Base-by-base conservation (phyloP, 2,797 vertebrate genomes). In the Anas bahamensis region DNA sequence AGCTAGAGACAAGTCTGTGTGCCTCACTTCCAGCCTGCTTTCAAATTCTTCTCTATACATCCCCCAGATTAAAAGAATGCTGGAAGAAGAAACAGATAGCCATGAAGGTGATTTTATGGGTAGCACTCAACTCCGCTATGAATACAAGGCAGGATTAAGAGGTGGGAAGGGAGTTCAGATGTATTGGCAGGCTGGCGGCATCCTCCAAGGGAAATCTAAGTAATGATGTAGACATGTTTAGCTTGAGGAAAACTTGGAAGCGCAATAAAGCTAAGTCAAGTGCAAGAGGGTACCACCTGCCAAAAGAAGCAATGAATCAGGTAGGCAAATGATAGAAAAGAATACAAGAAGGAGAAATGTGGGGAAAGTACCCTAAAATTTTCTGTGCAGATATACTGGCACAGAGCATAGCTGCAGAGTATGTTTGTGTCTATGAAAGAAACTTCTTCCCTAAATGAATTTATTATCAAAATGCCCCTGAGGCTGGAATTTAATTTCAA, bases 401-500 rank as follows among this genome's bases (percentile, higher is more conserved):
- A 92, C 4, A 0, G 46, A 93, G 16, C 11, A 26, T 33, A 53
- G 68, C 66, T 76, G 85, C 19, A 83, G 71, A 94, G 66, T 28
- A 72, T 93, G 66, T 90, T 97, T 96, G 79, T 73, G 74, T 88
- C 92, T 94, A 87, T 37, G 70, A 95, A 94, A 90, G 46, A 92
- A 95, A 90, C 5, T 93, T 94, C 92, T 96, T 93, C 83, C 79
- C 81, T 90, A 92, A 95, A 94, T 94, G 88, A 96, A 96, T 94
- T 94, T 96, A 97, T 97, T 96, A 97, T 96, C 96, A 95, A 88
- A 96, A 89, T 85, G 90, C 85, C 96, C 95, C 90, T 92, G 93
- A 96, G 97, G 93, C 93, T 95, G 83, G 88, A 94, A 96, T 97
- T 97, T 95, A 96, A 97, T 97, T 97, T 96, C 90, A 90, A 94